phyloP scores from a whole-genome alignment of 92 coral and sea anemone genomes.

The Epizoanthus illoricatus region DNA sequence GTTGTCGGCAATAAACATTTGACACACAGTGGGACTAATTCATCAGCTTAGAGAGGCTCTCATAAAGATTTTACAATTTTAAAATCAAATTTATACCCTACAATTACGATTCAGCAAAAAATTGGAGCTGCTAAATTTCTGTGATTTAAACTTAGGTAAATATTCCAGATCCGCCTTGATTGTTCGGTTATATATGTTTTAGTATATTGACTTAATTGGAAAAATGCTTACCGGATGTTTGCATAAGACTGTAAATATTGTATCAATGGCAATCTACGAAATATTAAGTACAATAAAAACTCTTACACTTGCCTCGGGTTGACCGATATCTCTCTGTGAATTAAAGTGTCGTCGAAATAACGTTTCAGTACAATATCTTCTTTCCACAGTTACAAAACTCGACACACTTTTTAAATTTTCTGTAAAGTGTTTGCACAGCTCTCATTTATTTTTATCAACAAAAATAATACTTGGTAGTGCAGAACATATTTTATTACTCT shows the following conservation, averaged over 20 bases:
- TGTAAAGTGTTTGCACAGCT: too few species aligned
- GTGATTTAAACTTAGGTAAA: neutral
- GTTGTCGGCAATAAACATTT: too few species aligned
- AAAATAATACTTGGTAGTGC: too few species aligned
- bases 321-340: too few species aligned
- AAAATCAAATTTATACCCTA: neutral
- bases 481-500: too few species aligned
- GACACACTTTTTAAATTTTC: too few species aligned
- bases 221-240: constrained; percentile 15
- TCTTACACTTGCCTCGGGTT: too few species aligned
- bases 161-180: neutral
- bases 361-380: too few species aligned
- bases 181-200: neutral
- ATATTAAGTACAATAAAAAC: neutral
- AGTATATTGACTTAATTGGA: neutral
- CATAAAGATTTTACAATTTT: neutral
- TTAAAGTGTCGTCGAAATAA: too few species aligned
- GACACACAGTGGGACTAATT: neutral
- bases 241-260: neutral
- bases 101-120: constrained; percentile 2
- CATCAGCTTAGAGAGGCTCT: neutral
- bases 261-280: neutral
- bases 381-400: too few species aligned
- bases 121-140: neutral
- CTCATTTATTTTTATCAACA: too few species aligned